Evolutionary conservation across 1,140 invertebrate genomes (phyloP).

Genomic region (Doryteuthis pealeii): DNA sequence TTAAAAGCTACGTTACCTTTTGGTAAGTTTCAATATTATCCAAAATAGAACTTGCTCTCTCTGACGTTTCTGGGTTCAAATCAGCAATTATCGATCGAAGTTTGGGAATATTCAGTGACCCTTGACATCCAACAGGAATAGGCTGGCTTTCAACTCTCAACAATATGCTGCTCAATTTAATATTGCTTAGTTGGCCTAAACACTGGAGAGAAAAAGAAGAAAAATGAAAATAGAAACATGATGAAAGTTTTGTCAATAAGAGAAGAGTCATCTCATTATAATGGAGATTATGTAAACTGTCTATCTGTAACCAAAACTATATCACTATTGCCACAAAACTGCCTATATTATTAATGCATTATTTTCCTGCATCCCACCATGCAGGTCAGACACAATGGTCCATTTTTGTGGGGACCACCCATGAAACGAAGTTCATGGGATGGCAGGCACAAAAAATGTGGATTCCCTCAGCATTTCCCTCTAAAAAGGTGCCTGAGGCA

Average conservation of each 20-base stretch:
- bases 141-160: background rate
- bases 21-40: conserved; percentile 2
- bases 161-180: background rate
- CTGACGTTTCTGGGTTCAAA: background rate
- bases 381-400: too few relatives aligned
- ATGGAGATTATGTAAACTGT: background rate
- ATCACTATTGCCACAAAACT: background rate
- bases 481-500: too few relatives aligned
- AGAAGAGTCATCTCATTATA: background rate
- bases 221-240: background rate
- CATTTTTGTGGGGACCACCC: too few relatives aligned
- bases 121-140: background rate
- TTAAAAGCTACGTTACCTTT: too few relatives aligned
- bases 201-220: background rate
- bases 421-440: too few relatives aligned
- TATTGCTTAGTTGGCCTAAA: background rate
- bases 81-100: background rate
- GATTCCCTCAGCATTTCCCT: too few relatives aligned
- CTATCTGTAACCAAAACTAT: background rate
- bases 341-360: too few relatives aligned
- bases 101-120: background rate
- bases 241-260: background rate
- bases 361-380: too few relatives aligned
- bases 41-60: background rate
- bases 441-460: too few relatives aligned